phyloP scores from a whole-genome alignment of 2,797 vertebrate species.

The Scleropages formosus region DNA sequence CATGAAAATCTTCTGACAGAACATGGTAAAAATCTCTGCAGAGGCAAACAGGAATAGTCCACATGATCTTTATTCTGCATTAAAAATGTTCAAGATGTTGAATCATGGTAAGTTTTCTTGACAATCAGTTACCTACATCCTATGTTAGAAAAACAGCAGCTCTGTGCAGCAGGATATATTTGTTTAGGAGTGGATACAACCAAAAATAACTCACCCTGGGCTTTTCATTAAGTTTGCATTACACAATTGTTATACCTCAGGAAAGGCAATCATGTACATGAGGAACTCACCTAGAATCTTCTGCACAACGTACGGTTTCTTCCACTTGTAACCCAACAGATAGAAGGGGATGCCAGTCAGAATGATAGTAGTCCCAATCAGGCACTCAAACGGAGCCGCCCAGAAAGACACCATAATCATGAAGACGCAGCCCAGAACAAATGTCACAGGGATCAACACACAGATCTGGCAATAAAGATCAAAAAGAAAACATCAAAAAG shows the following conservation, averaged over 20 bases:
- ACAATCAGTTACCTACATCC: too few relatives aligned
- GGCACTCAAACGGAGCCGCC: slow-evolving; percentile 68
- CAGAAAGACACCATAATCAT: slow-evolving; percentile 74
- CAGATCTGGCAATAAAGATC: slow-evolving; percentile 51
- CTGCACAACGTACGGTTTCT: slow-evolving; percentile 64
- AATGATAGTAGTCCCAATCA: slow-evolving; percentile 66
- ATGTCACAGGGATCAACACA: slow-evolving; percentile 59
- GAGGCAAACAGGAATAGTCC: slow-evolving; percentile 28
- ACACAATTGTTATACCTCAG: not conserved
- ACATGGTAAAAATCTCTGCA: slow-evolving; percentile 71
- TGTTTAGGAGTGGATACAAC: too few relatives aligned
- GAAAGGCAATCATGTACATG: not conserved
- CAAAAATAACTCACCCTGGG: too few relatives aligned
- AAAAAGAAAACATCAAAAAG: not conserved
- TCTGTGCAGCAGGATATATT: too few relatives aligned
- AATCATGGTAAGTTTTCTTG: not conserved
- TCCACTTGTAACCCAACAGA: slow-evolving; percentile 72
- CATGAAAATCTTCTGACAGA: slow-evolving; percentile 75
- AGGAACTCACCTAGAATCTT: slow-evolving; percentile 67
- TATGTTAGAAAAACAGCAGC: too few relatives aligned
- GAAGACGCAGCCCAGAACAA: slow-evolving; percentile 69
- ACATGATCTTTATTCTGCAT: too few relatives aligned
- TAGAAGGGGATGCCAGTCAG: slow-evolving; percentile 70
- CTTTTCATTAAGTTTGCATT: not conserved
- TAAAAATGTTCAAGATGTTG: not conserved